Base-by-base conservation (phyloP, 1,140 invertebrate species). In the Cryptotermes secundus region DNA sequence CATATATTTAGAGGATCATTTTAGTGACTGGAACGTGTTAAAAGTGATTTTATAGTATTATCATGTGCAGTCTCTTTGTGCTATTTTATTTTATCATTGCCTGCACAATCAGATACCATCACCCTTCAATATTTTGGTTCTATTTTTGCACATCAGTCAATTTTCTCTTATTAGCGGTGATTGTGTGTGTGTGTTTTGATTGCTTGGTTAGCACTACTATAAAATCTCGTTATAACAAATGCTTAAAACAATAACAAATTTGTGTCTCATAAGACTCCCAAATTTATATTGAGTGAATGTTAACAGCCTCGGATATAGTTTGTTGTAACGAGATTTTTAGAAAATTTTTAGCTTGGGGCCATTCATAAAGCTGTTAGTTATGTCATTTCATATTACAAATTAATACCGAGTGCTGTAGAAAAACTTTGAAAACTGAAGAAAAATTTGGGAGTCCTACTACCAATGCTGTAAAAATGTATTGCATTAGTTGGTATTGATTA, bases 181-280 rank as follows among this genome's bases (percentile, higher is more conserved):
- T 59, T 31, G 59, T 72, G n/a, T 72, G 59, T 31, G 10, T 72
- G 26, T 72, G 45, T 49, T 49, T 72, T 72, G 9, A 31, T 0
- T 72, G 26, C 45, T 49, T 49, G 16, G 22, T 49, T 14, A 49
- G 16, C 16, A 19, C 19, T 59, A 22, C 53, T n/a, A 4, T 72
- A 31, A 72, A 72, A 72, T 72, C 59, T 72, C 59, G 59, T 72
- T 72, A 72, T 72, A 72, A 72, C 59, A 72, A 72, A 72, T 72
- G n/a, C 59, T 31, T 72, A 14, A 72, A 72, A 72, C 31, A 72
- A 7, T 31, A 72, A 49, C 1, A 19, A 38, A 72, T 72, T 72
- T n/a, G 3, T 72, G 22, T 49, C 45, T 72, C n/a, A 72, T 26
- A 26, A 72, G 59, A 31, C 59, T 72, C 59, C 59, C 59, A 72